These are phyloP conservation scores for Furcifer pardalis DNA, from an alignment of 2,797 vertebrate genomes.

Conservation along the genomic window DNA sequence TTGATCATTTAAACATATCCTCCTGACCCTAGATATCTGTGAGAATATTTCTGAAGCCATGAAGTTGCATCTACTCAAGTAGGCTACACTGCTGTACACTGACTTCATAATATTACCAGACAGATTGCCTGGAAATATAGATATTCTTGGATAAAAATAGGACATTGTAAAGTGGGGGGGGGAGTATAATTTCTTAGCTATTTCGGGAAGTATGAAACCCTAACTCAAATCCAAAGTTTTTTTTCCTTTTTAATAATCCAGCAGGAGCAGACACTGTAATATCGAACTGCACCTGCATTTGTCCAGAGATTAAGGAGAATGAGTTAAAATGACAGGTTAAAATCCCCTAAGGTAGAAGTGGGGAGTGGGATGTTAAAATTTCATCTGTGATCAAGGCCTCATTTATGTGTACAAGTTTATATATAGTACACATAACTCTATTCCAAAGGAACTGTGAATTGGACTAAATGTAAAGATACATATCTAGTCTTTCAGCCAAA, in stretches of 20 bases:
- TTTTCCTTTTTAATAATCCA: slow-evolving; percentile 25
- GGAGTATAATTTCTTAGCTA: neutral
- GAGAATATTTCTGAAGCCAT: neutral
- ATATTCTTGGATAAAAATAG: neutral
- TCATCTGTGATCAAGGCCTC: slow-evolving; percentile 19
- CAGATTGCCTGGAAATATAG: neutral
- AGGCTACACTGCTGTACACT: neutral
- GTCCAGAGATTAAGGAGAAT: slow-evolving; percentile 56
- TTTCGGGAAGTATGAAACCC: slow-evolving; percentile 16
- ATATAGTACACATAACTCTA: slow-evolving; percentile 48
- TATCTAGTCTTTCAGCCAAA: slow-evolving; percentile 24
- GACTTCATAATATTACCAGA: neutral
- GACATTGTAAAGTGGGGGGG: neutral
- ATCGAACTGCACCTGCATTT: slow-evolving; percentile 40
- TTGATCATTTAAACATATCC: neutral
- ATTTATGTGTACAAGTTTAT: slow-evolving; percentile 49
- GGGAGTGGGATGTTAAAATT: slow-evolving; percentile 19
- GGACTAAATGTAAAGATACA: slow-evolving; percentile 41
- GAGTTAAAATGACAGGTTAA: slow-evolving; percentile 43
- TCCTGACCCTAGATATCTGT: neutral
- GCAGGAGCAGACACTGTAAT: slow-evolving; percentile 32
- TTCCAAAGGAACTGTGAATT: slow-evolving; percentile 59
- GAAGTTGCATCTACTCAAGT: slow-evolving; percentile 15
- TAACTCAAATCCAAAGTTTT: slow-evolving; percentile 30
- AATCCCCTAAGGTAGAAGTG: slow-evolving; percentile 37